Percentiles rank a stretch among this genome's conserved stretches.
Evolutionary conservation across 2,113 vertebrate genomes (phyloP).

Genomic region (Embiotoca jacksoni): DNA sequence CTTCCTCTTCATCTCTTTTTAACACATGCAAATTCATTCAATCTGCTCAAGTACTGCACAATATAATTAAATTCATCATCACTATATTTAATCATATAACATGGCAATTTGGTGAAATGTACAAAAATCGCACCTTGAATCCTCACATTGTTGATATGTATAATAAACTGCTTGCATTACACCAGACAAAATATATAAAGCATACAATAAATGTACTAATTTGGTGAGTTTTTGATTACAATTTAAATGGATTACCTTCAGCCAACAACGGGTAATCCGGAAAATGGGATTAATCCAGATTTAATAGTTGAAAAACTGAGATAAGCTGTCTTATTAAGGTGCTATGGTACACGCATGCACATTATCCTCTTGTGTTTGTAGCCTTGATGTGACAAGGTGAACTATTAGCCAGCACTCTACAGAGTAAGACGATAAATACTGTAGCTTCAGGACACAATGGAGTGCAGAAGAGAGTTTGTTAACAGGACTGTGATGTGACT

Average conservation of each 20-base stretch:
- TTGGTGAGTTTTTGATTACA: background rate
- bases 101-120: background rate
- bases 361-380: background rate
- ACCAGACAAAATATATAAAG: background rate
- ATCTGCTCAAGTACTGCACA: background rate
- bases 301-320: too few species aligned
- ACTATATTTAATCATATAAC: background rate
- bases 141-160: background rate
- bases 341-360: background rate
- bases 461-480: constrained; percentile 23
- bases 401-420: background rate
- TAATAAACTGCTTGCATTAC: background rate
- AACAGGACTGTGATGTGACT: background rate
- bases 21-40: background rate
- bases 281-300: background rate
- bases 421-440: background rate
- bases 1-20: constrained; percentile 12
- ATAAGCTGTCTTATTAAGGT: background rate
- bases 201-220: too few species aligned
- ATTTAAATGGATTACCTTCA: too few species aligned
- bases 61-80: background rate
- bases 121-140: background rate
- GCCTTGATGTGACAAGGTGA: constrained; percentile 15
- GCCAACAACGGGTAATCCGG: background rate
- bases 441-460: constrained; percentile 4